Conservation (phyloP, 2,888 invertebrate genomes). For the Drosophila greeni region DNA sequence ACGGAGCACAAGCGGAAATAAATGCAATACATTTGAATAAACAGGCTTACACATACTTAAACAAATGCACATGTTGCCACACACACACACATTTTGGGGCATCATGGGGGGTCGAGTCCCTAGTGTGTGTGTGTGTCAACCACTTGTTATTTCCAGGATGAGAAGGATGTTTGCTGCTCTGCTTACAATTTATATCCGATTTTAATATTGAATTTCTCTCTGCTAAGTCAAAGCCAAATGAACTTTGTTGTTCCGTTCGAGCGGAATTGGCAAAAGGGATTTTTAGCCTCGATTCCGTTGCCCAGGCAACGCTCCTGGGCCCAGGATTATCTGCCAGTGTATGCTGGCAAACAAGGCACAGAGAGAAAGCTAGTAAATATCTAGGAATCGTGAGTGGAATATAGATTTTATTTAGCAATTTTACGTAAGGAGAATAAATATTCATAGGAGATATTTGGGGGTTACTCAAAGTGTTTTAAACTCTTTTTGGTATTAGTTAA, state of each 20-base stretch:
- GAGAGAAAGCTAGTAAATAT: background rate
- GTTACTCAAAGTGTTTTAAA: too few relatives aligned
- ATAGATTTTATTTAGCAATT: background rate
- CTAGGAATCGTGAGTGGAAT: background rate
- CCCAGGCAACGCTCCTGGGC: conserved; percentile 21
- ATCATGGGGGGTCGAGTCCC: conserved; percentile 5
- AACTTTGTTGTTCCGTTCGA: conserved; percentile 35
- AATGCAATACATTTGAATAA: conserved; percentile 72
- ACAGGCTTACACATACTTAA: conserved; percentile 69
- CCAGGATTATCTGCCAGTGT: conserved; percentile 27
- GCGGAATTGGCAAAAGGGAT: conserved; percentile 25
- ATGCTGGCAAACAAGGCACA: background rate
- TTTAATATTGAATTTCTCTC: conserved; percentile 70
- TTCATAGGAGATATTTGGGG: too few relatives aligned
- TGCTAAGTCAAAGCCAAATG: conserved; percentile 50
- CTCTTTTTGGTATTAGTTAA: too few relatives aligned
- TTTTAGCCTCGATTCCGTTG: conserved; percentile 20
- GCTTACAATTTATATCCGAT: conserved; percentile 70
- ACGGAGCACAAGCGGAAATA: conserved; percentile 48
- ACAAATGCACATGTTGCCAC: conserved; percentile 49
- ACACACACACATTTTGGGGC: conserved; percentile 33
- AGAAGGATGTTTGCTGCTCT: conserved; percentile 32
- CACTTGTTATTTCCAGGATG: conserved; percentile 63
- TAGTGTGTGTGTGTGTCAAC: conserved; percentile 52
- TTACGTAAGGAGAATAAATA: too few relatives aligned